Evolutionary conservation across 1,140 invertebrate genomes (phyloP).

Genomic region (Papilio aristodemus): DNA sequence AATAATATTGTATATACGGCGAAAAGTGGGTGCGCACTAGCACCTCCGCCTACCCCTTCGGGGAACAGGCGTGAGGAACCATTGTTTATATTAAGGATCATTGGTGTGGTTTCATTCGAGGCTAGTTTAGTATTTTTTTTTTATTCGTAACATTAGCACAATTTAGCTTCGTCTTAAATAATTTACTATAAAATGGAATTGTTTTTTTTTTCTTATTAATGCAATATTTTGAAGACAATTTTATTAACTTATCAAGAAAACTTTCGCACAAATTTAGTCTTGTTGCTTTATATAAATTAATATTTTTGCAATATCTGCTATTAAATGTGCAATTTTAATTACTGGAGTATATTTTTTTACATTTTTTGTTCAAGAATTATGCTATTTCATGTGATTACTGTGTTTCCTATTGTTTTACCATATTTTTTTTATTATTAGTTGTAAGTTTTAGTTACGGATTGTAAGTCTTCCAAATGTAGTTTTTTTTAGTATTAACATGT

Average conservation of each 20-base stretch:
- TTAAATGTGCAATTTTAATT: constrained; percentile 72
- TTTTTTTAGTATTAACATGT: constrained; percentile 37
- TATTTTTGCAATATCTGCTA: constrained; percentile 31
- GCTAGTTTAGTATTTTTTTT: constrained; percentile 44
- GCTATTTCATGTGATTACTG: constrained; percentile 29
- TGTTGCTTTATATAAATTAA: not conserved
- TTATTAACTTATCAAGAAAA: constrained; percentile 33
- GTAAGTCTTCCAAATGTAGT: constrained; percentile 54
- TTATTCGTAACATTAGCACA: constrained; percentile 24
- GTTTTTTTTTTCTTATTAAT: too few relatives aligned
- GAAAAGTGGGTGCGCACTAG: too few relatives aligned
- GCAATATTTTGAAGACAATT: constrained; percentile 47
- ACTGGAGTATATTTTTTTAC: constrained; percentile 43
- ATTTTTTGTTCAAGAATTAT: constrained; percentile 36
- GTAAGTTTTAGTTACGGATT: constrained; percentile 48
- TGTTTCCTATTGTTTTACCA: constrained; percentile 35
- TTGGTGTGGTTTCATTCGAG: constrained; percentile 41
- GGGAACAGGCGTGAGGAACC: too few relatives aligned
- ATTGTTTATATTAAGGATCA: constrained; percentile 61
- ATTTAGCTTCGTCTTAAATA: constrained; percentile 23
- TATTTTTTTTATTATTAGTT: constrained; percentile 39
- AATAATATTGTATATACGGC: too few relatives aligned
- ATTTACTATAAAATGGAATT: too few relatives aligned
- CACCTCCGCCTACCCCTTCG: too few relatives aligned
- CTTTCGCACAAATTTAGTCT: constrained; percentile 22